phyloP scores from a whole-genome alignment of 1,140 invertebrate species.

The Mactra quadrangularis region DNA sequence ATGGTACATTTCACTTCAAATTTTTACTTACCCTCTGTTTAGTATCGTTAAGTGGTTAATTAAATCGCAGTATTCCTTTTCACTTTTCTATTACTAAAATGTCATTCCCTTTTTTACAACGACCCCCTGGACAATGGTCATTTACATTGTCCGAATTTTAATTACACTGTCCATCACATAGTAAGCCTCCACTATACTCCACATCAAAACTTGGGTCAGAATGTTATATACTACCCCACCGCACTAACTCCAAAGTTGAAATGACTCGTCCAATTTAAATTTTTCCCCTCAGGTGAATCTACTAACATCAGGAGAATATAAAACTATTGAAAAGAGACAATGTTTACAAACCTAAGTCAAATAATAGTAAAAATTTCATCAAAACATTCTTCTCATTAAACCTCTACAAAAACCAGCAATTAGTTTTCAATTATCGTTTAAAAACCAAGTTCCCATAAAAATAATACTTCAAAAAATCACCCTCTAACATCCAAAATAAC shows the following conservation, averaged over 20 bases:
- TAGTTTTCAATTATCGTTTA: conserved; percentile 25
- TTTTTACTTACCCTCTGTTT: conserved; percentile 13
- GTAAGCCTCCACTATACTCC: conserved; percentile 39
- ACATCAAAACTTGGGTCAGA: too few relatives aligned
- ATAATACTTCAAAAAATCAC: conserved; percentile 33
- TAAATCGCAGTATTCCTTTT: conserved; percentile 31
- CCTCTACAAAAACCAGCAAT: conserved; percentile 30
- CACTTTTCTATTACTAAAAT: conserved; percentile 1
- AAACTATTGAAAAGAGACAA: too few relatives aligned
- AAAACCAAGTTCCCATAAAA: conserved; percentile 20
- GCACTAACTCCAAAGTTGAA: conserved; percentile 11
- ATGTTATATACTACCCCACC: conserved; percentile 14
- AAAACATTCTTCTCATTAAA: conserved; percentile 31
- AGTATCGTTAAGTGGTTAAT: conserved; percentile 31
- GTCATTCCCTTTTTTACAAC: conserved; percentile 13
- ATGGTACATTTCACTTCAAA: conserved; percentile 56
- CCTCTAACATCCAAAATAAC: too few relatives aligned
- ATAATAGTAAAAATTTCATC: conserved; percentile 30
- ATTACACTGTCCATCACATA: conserved; percentile 32
- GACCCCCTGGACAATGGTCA: conserved; percentile 26
- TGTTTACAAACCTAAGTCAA: conserved; percentile 7
- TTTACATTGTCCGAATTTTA: conserved; percentile 32
- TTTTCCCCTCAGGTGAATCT: conserved; percentile 25
- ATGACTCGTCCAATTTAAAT: conserved; percentile 54
- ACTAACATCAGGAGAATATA: conserved; percentile 11